Evolutionary conservation across 1,140 invertebrate genomes (phyloP), one percentile per base, ranked within the genome.

Genomic region (Macrotrachela quadricornifera): DNA sequence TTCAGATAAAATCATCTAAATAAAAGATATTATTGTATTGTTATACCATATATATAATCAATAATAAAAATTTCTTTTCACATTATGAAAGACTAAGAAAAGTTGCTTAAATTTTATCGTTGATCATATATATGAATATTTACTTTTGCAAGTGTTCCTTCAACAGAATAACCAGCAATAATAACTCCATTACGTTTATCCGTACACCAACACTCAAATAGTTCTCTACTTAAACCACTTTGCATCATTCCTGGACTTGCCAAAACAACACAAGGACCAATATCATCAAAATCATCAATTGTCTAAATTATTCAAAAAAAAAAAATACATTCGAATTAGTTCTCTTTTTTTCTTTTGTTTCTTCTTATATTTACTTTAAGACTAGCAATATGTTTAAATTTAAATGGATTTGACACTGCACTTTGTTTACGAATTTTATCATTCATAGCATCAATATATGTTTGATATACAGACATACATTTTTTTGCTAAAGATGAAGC

Each of bases 391-490:
- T 97, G 92, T 61, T 91, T 85, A 69, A 99, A 99, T 2, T 96
- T 85, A 72, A 99, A 99, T 1, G 94, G 94, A 74, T 97, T 97
- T 65, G 91, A 94, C 38, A 96, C 82, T 0, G 87, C 84, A 61
- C 97, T 96, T 71, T 97, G 91, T 10, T 86, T 69, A 16, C 82
- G 76, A 59, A 99, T 97, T 63, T 81, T 81, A 59, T 96, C 87
- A 67, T 99, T 99, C 94, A 99, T 99, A 0, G 91, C 90, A 71
- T 95, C 94, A 0, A 97, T 82, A 65, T 95, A 97, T 0, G 92
- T 99, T 69, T 99, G 92, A 73, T 99, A 99, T 0, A 99, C 92
- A 54, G 87, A 83, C 91, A 99, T 99, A 66, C 94, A 99, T 65
- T 99, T 99, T 68, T 97, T 97, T 3, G 94, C 94, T 41, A 99